Percentiles rank a stretch among this genome's conserved stretches.
phyloP scores from a whole-genome alignment of 2,888 invertebrate species.

The Drosophila robusta region DNA sequence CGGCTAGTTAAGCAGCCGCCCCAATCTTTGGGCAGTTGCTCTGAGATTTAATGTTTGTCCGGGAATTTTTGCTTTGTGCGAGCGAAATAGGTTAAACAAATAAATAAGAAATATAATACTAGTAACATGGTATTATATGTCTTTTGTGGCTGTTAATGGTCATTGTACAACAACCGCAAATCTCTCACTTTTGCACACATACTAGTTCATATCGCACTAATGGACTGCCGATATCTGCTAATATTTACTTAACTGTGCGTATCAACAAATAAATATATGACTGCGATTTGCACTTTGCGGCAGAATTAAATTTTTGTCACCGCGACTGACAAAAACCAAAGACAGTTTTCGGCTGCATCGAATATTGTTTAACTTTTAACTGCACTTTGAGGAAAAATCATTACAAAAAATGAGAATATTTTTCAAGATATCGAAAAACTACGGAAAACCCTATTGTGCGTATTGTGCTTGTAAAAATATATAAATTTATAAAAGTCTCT shows the following conservation, averaged over 20 bases:
- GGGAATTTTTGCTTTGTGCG: constrained; percentile 21
- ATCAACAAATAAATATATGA: constrained; percentile 19
- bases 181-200: constrained; percentile 18
- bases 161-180: constrained; percentile 32
- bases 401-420: no score
- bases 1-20: constrained; percentile 50
- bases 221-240: constrained; percentile 35
- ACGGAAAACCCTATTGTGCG: no score
- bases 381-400: no score
- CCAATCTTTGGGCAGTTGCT: constrained; percentile 23
- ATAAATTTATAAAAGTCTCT: no score
- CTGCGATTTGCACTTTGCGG: constrained; percentile 6
- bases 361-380: no score
- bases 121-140: constrained; percentile 6
- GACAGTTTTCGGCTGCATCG: no score
- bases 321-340: no score
- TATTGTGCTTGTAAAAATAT: no score
- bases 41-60: constrained; percentile 21
- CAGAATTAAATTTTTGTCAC: no score
- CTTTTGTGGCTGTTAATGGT: constrained; percentile 22
- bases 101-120: constrained; percentile 53
- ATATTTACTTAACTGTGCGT: constrained; percentile 14
- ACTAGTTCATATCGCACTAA: constrained; percentile 31
- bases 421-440: no score
- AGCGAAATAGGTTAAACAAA: constrained; percentile 60